phyloP scores from a whole-genome alignment of 2,888 invertebrate species.

The Pandemis corylana region DNA sequence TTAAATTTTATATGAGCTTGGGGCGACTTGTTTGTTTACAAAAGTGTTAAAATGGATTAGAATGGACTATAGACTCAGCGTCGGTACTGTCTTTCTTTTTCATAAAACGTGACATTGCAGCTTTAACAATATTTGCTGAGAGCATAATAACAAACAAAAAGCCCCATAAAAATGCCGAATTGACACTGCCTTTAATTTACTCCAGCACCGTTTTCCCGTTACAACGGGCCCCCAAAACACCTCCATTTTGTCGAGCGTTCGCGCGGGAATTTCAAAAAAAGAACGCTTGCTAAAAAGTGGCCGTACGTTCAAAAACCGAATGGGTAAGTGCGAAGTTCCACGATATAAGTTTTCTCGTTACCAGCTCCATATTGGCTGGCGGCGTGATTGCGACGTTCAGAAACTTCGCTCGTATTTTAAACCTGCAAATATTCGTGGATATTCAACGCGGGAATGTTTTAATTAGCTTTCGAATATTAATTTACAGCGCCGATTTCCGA shows the following conservation, averaged over 20 bases:
- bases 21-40: no score
- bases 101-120: no score
- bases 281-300: slow-evolving; percentile 47
- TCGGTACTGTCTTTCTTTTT: no score
- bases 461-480: slow-evolving; percentile 56
- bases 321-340: slow-evolving; percentile 51
- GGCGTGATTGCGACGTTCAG: slow-evolving; percentile 47
- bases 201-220: not conserved
- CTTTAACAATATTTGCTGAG: no score
- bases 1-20: no score
- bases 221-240: slow-evolving; percentile 10
- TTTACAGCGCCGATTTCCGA: slow-evolving; percentile 31
- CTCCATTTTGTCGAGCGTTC: slow-evolving; percentile 32
- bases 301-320: slow-evolving; percentile 49
- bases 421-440: slow-evolving; percentile 51
- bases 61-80: no score
- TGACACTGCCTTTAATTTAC: no score
- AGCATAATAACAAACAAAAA: no score
- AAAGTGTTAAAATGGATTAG: no score
- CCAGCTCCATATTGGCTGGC: slow-evolving; percentile 52
- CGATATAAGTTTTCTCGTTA: slow-evolving; percentile 58
- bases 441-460: slow-evolving; percentile 63
- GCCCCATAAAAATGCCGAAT: no score
- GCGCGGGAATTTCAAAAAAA: slow-evolving; percentile 45
- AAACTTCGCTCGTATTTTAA: slow-evolving; percentile 55